A percentile compares a stretch with the other conserved stretches of the same genome.
These are phyloP conservation scores for Heptranchias perlo DNA, from an alignment of 2,113 vertebrate species.

Conservation along the genomic window DNA sequence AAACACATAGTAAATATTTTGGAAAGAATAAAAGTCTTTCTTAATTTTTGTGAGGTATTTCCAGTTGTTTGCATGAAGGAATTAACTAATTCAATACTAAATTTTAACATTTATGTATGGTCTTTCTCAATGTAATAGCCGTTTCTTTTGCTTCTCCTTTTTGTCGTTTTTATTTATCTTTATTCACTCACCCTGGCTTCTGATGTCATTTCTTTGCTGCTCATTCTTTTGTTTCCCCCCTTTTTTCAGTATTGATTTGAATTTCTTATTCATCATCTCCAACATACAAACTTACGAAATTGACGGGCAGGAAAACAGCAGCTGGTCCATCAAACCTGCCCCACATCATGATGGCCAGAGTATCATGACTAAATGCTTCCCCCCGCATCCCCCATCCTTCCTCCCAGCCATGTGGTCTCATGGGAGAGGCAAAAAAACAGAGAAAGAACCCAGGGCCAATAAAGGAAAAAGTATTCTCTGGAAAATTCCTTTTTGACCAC, in stretches of 20 bases:
- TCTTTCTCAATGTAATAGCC: background rate
- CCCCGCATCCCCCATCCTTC: too few relatives aligned
- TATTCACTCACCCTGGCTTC: background rate
- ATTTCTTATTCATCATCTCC: background rate
- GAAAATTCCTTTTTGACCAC: too few relatives aligned
- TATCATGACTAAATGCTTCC: background rate
- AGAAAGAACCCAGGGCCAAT: too few relatives aligned
- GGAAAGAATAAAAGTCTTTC: background rate
- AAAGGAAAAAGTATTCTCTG: too few relatives aligned
- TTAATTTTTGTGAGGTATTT: background rate
- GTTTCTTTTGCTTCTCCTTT: too few relatives aligned
- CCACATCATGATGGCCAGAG: background rate
- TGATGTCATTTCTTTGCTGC: background rate
- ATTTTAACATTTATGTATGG: background rate
- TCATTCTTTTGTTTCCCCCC: background rate
- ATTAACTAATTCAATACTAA: background rate
- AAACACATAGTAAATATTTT: background rate
- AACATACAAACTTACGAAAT: background rate
- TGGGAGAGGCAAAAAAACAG: too few relatives aligned
- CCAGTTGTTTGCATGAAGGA: background rate
- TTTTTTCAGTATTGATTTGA: background rate
- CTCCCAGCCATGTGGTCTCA: too few relatives aligned
- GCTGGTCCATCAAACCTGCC: background rate
- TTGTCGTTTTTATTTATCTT: background rate
- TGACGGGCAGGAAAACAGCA: background rate